Percentiles rank a stretch among this genome's conserved stretches.
phyloP scores from a whole-genome alignment of 2,888 invertebrate species.

The Tetragonisca angustula region DNA sequence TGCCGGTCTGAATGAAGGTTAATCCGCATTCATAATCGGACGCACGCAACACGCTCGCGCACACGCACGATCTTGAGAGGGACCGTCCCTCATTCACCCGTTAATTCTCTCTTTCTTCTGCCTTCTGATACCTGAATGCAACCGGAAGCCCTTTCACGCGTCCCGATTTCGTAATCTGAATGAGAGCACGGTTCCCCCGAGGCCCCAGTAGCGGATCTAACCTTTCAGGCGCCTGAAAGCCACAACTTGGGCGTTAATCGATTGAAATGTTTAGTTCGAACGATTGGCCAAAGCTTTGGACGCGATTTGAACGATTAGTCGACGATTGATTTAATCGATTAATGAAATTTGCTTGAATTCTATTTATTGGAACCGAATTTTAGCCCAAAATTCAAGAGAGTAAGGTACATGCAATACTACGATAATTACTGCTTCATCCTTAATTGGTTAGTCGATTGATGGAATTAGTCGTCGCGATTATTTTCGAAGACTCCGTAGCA shows the following conservation, averaged over 20 bases:
- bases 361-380: too few relatives aligned
- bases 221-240: too few relatives aligned
- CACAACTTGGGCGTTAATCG: too few relatives aligned
- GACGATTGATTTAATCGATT: too few relatives aligned
- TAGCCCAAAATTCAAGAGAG: too few relatives aligned
- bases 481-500: too few relatives aligned
- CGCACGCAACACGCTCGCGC: constrained; percentile 25
- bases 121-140: constrained; percentile 70
- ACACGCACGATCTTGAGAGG: constrained; percentile 30
- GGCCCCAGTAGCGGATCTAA: too few relatives aligned
- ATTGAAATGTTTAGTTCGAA: too few relatives aligned
- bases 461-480: neutral
- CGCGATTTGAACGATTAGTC: too few relatives aligned
- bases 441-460: neutral
- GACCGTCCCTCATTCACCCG: constrained; percentile 70
- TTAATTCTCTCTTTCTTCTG: constrained; percentile 80
- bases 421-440: neutral
- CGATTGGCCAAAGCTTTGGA: too few relatives aligned
- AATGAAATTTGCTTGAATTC: too few relatives aligned
- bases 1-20: constrained; percentile 66
- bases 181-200: constrained; percentile 38
- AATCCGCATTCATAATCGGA: constrained; percentile 78
- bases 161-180: constrained; percentile 72
- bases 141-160: constrained; percentile 81
- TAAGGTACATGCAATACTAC: too few relatives aligned